Conservation (phyloP, 2,797 vertebrate genomes). For the Tragopan temminckii region DNA sequence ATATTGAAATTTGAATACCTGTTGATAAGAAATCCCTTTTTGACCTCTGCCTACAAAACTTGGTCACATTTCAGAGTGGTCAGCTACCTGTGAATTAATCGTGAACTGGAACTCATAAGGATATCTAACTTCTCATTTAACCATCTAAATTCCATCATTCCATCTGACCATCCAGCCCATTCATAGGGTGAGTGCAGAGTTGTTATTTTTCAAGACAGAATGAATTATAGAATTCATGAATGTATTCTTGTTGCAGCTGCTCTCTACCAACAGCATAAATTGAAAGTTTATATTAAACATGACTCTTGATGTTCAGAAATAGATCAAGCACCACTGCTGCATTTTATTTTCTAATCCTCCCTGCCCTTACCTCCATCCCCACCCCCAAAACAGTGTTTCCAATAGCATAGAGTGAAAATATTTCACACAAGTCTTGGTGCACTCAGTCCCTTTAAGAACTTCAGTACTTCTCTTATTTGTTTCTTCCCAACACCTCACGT, state of each 20-base stretch:
- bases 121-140: background rate
- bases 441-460: background rate
- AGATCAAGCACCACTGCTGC: background rate
- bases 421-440: background rate
- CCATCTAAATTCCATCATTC: background rate
- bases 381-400: background rate
- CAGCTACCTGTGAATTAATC: background rate
- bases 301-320: background rate
- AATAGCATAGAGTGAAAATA: background rate
- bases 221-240: background rate
- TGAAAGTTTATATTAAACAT: background rate
- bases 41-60: background rate
- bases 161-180: background rate
- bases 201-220: background rate
- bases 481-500: slow-evolving; percentile 2
- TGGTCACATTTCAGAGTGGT: background rate
- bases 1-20: background rate
- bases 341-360: background rate
- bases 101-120: background rate
- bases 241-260: background rate
- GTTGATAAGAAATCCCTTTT: background rate
- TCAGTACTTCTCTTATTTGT: background rate
- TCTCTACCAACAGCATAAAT: background rate
- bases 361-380: background rate
- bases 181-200: background rate